Evolutionary conservation across 53 echinoderm and acorn worm genomes (phyloP).

Genomic region (Apostichopus leukothele): DNA sequence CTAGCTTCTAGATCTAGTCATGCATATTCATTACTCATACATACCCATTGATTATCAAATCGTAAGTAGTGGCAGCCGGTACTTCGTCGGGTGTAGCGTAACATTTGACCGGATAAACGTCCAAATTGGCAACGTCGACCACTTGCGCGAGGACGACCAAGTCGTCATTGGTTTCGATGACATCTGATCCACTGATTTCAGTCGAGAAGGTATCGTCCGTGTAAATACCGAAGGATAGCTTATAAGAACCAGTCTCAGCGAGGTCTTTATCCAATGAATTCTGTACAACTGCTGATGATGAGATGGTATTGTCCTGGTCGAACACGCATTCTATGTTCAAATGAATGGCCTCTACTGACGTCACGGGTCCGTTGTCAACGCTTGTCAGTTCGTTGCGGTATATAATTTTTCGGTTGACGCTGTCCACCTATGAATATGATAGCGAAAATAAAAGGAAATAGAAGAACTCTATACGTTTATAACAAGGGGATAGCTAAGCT

Average conservation of each 20-base stretch:
- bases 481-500: too few species aligned
- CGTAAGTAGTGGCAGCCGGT: not conserved
- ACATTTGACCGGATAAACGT: slow-evolving; percentile 7
- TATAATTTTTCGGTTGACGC: not conserved
- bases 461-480: not conserved
- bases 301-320: slow-evolving; percentile 21
- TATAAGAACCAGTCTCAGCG: not conserved
- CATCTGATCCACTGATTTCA: not conserved
- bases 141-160: not conserved
- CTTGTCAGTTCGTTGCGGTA: slow-evolving; percentile 5
- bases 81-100: slow-evolving; percentile 6
- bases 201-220: not conserved
- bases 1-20: too few species aligned
- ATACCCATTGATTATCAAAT: not conserved
- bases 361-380: not conserved
- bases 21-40: too few species aligned
- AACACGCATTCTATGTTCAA: slow-evolving; percentile 26
- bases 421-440: not conserved
- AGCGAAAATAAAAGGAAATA: not conserved
- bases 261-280: not conserved
- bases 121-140: not conserved
- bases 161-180: not conserved
- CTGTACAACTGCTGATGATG: not conserved
- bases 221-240: not conserved
- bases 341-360: not conserved